A percentile compares a stretch with the other conserved stretches of the same genome.
Conservation (phyloP, 2,113 vertebrate genomes). For the Brachyhypopomus gauderio region DNA sequence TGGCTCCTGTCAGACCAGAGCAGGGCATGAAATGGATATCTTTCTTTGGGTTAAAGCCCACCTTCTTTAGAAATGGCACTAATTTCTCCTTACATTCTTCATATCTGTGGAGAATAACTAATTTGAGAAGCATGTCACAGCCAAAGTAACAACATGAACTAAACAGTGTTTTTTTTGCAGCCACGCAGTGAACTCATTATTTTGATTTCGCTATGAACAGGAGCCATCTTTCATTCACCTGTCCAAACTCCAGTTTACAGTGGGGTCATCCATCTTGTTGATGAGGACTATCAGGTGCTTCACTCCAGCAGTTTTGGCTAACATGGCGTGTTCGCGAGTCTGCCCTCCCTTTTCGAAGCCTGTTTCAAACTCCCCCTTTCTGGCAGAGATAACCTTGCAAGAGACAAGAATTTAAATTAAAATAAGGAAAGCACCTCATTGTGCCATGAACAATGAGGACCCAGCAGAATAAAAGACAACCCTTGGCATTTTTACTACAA, state of each 20-base stretch:
- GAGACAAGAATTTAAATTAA: background rate
- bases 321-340: slow-evolving; percentile 97
- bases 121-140: background rate
- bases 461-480: background rate
- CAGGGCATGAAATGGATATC: slow-evolving; percentile 99
- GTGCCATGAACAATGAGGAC: background rate
- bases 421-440: background rate
- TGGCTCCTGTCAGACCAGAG: slow-evolving; percentile 96
- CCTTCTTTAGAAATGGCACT: slow-evolving; percentile 99
- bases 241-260: slow-evolving; percentile 97
- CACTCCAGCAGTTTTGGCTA: slow-evolving; percentile 98
- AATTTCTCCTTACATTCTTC: slow-evolving; percentile 99
- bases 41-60: slow-evolving; percentile 99
- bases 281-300: slow-evolving; percentile 98
- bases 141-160: background rate
- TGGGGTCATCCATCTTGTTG: slow-evolving; percentile 99
- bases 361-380: slow-evolving; percentile 99
- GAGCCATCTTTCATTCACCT: slow-evolving; percentile 71
- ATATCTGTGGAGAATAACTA: slow-evolving; percentile 76
- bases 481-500: background rate
- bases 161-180: background rate
- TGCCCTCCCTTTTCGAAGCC: slow-evolving; percentile 99
- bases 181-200: background rate
- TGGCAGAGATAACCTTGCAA: slow-evolving; percentile 93
- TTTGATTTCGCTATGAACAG: background rate